Base-by-base conservation (phyloP, 1,140 invertebrate species). In the Melanaphis sacchari region DNA sequence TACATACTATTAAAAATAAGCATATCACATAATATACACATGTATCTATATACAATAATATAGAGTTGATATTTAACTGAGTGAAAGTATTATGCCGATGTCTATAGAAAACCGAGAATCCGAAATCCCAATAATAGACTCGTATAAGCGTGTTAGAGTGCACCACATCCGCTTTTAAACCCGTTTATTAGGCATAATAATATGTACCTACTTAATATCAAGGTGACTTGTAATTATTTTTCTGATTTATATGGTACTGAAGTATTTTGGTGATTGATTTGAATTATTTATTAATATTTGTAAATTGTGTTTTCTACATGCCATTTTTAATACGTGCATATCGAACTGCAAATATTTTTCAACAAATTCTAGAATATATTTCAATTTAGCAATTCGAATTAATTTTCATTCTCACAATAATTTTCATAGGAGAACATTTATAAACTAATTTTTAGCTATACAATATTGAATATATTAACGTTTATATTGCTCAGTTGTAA, bases 121-220 rank as follows among this genome's bases (percentile, higher is more conserved):
- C 66, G 66, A 76, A 91, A 91, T 91, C 81, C 66, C 41, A 91
- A 76, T 91, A 76, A 49, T 49, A 91, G 40, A 81, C 66, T 59
- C 54, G 26, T 49, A 49, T 18, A 49, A 49, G 46, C 46, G 46
- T 1, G 38, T 54, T 89, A 21, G 38, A 38, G 11, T 76, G 90
- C 40, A 76, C 54, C 7, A 91, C 40, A 43, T 46, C 31, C 41
- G 82, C 43, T 18, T 31, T 88, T 49, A 81, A 91, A 91, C 90
- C 41, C 41, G 90, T 91, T 91, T 91, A 21, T 76, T 26, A 38
- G n/a, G 26, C 18, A 21, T 88, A 22, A 52, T 88, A 31, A 41
- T 24, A 38, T 38, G 18, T 82, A n/a, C 15, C 3, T 36, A 76
- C 6, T n/a, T 76, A 36, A n/a, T n/a, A 18, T n/a, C 8, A 76